phyloP scores from a whole-genome alignment of 2,113 vertebrate species.

The Australoheros scitulus region DNA sequence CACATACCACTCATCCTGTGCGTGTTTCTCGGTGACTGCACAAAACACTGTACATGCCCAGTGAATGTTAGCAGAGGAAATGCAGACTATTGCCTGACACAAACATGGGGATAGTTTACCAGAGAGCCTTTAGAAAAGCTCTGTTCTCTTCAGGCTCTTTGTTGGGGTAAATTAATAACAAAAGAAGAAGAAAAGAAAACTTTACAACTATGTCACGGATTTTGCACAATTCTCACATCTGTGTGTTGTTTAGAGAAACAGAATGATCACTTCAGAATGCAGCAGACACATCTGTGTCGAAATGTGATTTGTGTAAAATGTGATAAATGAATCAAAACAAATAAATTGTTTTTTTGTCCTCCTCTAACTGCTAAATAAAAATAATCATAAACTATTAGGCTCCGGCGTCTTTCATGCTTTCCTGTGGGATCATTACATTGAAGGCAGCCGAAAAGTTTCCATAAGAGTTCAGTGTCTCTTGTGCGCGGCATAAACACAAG shows the following conservation, averaged over 20 bases:
- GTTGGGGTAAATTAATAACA: conserved; percentile 16
- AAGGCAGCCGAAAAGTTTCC: background rate
- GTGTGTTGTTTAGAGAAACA: background rate
- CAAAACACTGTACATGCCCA: conserved; percentile 22
- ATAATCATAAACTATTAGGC: background rate
- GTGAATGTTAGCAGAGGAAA: conserved; percentile 14
- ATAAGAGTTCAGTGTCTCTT: background rate
- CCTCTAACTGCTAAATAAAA: background rate
- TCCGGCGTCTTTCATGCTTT: background rate
- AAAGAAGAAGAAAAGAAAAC: background rate
- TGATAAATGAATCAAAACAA: background rate
- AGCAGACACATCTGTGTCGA: background rate
- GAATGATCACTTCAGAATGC: background rate
- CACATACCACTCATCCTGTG: conserved; percentile 15
- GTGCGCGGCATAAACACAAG: conserved; percentile 20
- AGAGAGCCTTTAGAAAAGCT: background rate
- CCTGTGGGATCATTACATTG: background rate
- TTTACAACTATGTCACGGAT: background rate
- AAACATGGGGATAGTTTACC: conserved; percentile 4
- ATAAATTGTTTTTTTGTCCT: too few relatives aligned
- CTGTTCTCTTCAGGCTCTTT: background rate
- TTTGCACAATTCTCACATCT: background rate
- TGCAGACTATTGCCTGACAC: background rate
- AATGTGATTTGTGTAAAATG: background rate
- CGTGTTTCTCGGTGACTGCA: conserved; percentile 35